Percentiles rank a stretch among this genome's conserved stretches.
Evolutionary conservation across 2,888 invertebrate genomes (phyloP).

Genomic region (Rhaphigaster nebulosa): DNA sequence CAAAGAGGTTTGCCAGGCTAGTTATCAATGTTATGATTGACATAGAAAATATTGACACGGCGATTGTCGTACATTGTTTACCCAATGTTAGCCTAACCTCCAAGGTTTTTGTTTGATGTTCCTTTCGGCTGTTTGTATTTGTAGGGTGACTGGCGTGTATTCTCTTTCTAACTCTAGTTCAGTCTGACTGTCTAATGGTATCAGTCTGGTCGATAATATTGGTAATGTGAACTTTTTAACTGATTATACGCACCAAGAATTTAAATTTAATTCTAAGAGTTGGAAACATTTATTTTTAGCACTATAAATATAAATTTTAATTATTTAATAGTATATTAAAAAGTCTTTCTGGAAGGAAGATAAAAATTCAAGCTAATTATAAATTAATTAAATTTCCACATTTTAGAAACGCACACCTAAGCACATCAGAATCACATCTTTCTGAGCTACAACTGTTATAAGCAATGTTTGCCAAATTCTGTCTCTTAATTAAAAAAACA

Average conservation of each 20-base stretch:
- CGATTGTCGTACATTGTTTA: slow-evolving; percentile 55
- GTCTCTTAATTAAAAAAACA: too few species aligned
- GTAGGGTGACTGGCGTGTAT: neutral
- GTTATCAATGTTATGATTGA: slow-evolving; percentile 58
- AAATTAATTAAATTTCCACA: too few species aligned
- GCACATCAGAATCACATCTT: too few species aligned
- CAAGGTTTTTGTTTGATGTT: slow-evolving; percentile 53
- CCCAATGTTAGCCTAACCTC: neutral
- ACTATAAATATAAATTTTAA: neutral
- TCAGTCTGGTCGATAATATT: neutral
- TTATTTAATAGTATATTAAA: neutral
- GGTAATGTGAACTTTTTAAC: neutral
- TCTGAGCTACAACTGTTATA: too few species aligned
- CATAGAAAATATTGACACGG: slow-evolving; percentile 56
- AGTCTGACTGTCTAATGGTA: neutral
- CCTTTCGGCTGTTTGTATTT: slow-evolving; percentile 53
- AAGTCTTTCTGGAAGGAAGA: neutral
- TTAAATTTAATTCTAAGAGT: neutral
- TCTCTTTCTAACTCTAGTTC: neutral
- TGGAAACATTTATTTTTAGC: neutral
- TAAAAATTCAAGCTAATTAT: too few species aligned
- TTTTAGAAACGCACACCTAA: too few species aligned
- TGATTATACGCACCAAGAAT: neutral
- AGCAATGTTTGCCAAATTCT: too few species aligned
- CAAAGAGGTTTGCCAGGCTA: slow-evolving; percentile 40